Conservation (phyloP, 2,113 vertebrate genomes). For the Sceloporus tristichus region DNA sequence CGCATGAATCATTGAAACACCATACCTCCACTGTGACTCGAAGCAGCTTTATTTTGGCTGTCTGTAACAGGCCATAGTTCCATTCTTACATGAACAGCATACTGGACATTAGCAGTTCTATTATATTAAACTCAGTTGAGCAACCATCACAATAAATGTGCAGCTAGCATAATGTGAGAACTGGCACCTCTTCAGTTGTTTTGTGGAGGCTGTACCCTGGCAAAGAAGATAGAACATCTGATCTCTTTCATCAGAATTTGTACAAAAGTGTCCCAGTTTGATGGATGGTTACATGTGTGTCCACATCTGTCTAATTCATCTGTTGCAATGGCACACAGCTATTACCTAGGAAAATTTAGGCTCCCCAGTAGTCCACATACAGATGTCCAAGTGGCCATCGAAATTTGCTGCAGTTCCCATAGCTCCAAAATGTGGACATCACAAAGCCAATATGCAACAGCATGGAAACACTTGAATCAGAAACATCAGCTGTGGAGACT, state of each 20-base stretch:
- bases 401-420: not conserved
- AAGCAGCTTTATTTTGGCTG: too few species aligned
- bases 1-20: too few species aligned
- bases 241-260: not conserved
- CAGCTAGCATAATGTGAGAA: not conserved
- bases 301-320: not conserved
- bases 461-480: too few species aligned
- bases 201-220: not conserved
- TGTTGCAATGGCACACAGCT: not conserved
- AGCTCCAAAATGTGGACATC: not conserved
- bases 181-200: not conserved
- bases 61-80: too few species aligned
- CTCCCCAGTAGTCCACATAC: not conserved
- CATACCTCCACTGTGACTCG: too few species aligned
- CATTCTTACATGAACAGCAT: not conserved
- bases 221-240: not conserved
- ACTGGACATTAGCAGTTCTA: not conserved
- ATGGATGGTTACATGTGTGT: not conserved
- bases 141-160: not conserved
- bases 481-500: not conserved
- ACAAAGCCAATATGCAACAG: not conserved
- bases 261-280: not conserved
- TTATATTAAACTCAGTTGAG: not conserved
- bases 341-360: not conserved
- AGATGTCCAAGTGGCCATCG: not conserved